Conservation (phyloP, 2,888 invertebrate species). For the Caprella mutica region DNA sequence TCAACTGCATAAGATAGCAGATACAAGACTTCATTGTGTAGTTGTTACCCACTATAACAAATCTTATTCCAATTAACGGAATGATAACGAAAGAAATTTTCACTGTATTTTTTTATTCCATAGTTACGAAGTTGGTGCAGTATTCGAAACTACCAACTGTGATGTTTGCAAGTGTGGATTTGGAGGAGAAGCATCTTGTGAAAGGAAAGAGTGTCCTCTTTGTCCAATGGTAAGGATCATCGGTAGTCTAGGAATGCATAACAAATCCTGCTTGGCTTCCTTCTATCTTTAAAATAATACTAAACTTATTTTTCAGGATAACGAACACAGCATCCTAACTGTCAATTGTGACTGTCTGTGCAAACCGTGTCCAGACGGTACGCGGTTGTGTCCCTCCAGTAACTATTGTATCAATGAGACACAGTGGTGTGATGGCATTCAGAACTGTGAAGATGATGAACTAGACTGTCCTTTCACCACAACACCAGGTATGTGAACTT, state of each 20-base stretch:
- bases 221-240: conserved; percentile 47
- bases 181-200: conserved; percentile 59
- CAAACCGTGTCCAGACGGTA: conserved; percentile 55
- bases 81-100: too few relatives aligned
- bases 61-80: too few relatives aligned
- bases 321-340: conserved; percentile 50
- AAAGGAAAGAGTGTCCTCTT: conserved; percentile 52
- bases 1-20: too few relatives aligned
- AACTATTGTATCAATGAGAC: conserved; percentile 57
- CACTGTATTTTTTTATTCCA: neutral
- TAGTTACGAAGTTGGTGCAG: conserved; percentile 60
- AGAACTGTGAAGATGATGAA: conserved; percentile 75
- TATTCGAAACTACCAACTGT: conserved; percentile 60
- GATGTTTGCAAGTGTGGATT: conserved; percentile 66
- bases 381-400: conserved; percentile 59
- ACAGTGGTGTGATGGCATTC: conserved; percentile 68
- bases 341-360: conserved; percentile 60
- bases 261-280: too few relatives aligned
- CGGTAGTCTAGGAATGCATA: too few relatives aligned
- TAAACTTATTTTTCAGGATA: conserved; percentile 39
- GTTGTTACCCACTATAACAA: too few relatives aligned
- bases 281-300: neutral
- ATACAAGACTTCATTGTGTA: too few relatives aligned
- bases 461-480: conserved; percentile 47
- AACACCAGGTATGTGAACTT: conserved; percentile 20